Base-by-base conservation (phyloP, 2,113 vertebrate genomes). In the Cynopterus brachyotis region DNA sequence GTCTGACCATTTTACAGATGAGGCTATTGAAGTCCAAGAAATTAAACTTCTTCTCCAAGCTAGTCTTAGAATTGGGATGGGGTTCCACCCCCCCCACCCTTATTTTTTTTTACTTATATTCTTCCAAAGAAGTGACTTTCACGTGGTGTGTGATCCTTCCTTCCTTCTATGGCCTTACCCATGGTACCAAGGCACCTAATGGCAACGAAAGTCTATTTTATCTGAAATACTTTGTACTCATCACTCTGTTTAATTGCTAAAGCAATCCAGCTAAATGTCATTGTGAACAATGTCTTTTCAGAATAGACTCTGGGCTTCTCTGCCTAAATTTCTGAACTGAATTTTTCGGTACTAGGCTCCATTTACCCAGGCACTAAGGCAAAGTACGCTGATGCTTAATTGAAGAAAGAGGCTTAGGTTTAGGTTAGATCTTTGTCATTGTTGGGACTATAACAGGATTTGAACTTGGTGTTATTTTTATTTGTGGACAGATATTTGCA, bases 211-310 rank as follows among this genome's bases (percentile, higher is more conserved):
- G 6, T 57, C 83, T 85, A 11, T 73, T 91, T 91, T 55, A 69
- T 55, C 60, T 64, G 40, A 93, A 92, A 84, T 32, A 69, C 19
- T 80, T 16, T 3, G 78, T 93, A 28, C 45, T 59, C 69, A 73
- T 45, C n/a, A 72, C 20, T 72, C 37, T 76, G 89, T 28, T 45
- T 81, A 86, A 73, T 92, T 70, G 67, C 79, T 91, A 47, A 82
- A 83, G 60, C 59, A 78, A 90, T 42, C 24, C 40, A 69, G 62
- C 24, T 75, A 66, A 86, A 64, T 89, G 66, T 64, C 79, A 80
- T 83, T 96, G 75, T 88, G 40, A 96, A 70, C 24, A 47, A 26
- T 90, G 84, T 92, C 20, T 19, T 78, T 53, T 57, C 3, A n/a
- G 90, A 78, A 86, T 24, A 76, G 37, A 57, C 13, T 67, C 32